phyloP scores from a whole-genome alignment of 2,797 vertebrate genomes.

The Muraenolepis orangiensis region DNA sequence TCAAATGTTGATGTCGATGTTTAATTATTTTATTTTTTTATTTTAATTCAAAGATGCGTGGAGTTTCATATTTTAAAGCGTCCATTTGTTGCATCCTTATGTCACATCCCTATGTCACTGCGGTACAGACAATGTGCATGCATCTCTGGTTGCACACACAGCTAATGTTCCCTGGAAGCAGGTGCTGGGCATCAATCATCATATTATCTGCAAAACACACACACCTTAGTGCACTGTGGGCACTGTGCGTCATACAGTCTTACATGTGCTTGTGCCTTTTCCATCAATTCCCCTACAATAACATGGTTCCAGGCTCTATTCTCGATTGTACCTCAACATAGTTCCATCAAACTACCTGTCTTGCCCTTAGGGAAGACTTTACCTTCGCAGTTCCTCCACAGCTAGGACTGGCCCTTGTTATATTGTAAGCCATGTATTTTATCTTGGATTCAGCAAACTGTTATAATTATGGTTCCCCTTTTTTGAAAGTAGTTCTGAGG shows the following conservation, averaged over 20 bases:
- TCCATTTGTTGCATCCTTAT: neutral
- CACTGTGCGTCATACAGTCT: neutral
- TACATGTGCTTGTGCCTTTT: neutral
- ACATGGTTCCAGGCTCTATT: neutral
- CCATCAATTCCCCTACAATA: neutral
- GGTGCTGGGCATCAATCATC: neutral
- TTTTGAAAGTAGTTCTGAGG: constrained; percentile 8
- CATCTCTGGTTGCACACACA: neutral
- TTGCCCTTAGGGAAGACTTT: neutral
- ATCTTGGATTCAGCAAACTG: neutral
- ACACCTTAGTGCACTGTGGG: neutral
- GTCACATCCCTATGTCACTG: neutral
- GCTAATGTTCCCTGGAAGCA: neutral
- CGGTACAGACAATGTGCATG: neutral
- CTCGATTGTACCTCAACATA: neutral
- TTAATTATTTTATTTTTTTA: constrained; percentile 9
- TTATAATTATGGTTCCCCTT: neutral
- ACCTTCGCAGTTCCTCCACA: neutral
- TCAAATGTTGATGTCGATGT: neutral
- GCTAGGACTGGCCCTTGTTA: neutral
- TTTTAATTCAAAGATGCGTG: neutral
- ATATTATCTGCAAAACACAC: neutral
- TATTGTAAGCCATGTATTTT: neutral
- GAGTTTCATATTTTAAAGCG: neutral
- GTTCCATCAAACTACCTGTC: neutral